phyloP scores from a whole-genome alignment of 1,140 invertebrate species.

The Hestina assimilis region DNA sequence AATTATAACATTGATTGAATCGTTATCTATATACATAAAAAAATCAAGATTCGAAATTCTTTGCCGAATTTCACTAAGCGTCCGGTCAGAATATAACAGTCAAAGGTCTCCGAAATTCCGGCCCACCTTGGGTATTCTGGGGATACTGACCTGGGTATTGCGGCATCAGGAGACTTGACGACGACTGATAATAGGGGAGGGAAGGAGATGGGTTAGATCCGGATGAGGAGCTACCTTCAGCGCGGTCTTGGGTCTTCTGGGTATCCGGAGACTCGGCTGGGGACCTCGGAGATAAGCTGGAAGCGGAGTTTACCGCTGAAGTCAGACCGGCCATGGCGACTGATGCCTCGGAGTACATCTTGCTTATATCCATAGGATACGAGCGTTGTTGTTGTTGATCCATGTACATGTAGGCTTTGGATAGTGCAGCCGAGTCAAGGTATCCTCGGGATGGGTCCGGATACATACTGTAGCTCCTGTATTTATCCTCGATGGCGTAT shows the following conservation, averaged over 20 bases:
- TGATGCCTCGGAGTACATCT: constrained; percentile 81
- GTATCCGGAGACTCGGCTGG: constrained; percentile 82
- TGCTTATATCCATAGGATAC: constrained; percentile 84
- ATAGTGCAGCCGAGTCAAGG: constrained; percentile 85
- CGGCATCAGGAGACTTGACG: constrained; percentile 80
- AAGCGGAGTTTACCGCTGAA: constrained; percentile 57
- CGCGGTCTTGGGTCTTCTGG: constrained; percentile 73
- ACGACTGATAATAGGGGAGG: constrained; percentile 81
- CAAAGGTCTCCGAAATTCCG: constrained; percentile 88
- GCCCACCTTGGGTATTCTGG: constrained; percentile 67
- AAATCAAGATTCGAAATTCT: constrained; percentile 1
- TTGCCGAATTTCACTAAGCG: constrained; percentile 36
- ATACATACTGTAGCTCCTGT: constrained; percentile 85
- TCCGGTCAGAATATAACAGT: constrained; percentile 94
- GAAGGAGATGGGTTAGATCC: constrained; percentile 83
- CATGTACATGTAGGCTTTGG: constrained; percentile 91
- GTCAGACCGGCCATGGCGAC: constrained; percentile 69
- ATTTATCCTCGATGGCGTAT: constrained; percentile 88
- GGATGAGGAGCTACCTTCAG: constrained; percentile 80
- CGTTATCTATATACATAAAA: constrained; percentile 10
- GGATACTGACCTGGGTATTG: constrained; percentile 82
- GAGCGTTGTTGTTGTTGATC: constrained; percentile 81
- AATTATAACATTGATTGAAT: not conserved
- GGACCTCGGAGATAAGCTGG: constrained; percentile 78
- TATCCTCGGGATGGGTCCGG: constrained; percentile 85